phyloP scores from a whole-genome alignment of 2,888 invertebrate genomes.

The Noctua comes region DNA sequence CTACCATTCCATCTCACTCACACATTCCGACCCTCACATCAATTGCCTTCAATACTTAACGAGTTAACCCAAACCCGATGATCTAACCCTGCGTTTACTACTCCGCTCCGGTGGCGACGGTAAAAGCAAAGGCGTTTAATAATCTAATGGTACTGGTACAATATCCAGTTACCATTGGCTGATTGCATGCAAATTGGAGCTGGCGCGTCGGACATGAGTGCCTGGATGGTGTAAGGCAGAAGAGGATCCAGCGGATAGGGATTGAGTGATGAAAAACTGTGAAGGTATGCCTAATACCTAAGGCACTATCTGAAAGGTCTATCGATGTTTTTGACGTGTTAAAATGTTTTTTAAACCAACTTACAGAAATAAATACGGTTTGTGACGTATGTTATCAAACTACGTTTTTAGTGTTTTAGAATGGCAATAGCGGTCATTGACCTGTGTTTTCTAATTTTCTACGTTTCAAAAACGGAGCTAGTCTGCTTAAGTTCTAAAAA shows the following conservation, averaged over 20 bases:
- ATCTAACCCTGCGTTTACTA: slow-evolving; percentile 14
- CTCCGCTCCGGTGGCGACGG: background rate
- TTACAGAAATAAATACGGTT: background rate
- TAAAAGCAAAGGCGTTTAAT: slow-evolving; percentile 55
- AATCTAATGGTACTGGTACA: slow-evolving; percentile 67
- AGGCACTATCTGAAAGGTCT: background rate
- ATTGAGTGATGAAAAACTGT: background rate
- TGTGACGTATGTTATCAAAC: too few relatives aligned
- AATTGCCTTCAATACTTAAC: slow-evolving; percentile 34
- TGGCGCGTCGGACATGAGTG: slow-evolving; percentile 69
- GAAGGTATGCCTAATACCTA: background rate
- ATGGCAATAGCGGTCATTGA: background rate
- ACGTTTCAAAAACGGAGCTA: background rate
- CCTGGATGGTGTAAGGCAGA: slow-evolving; percentile 50
- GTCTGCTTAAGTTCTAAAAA: background rate
- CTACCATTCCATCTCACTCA: background rate
- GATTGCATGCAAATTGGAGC: slow-evolving; percentile 70
- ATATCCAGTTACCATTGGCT: slow-evolving; percentile 67
- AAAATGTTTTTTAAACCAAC: background rate
- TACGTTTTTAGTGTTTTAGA: background rate
- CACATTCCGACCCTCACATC: background rate
- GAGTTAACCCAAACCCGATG: slow-evolving; percentile 33
- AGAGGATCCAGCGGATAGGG: background rate
- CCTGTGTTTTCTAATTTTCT: background rate
- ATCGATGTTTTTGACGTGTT: background rate